Base-by-base conservation (phyloP, 2,113 vertebrate genomes). In the Struthidea cinerea region DNA sequence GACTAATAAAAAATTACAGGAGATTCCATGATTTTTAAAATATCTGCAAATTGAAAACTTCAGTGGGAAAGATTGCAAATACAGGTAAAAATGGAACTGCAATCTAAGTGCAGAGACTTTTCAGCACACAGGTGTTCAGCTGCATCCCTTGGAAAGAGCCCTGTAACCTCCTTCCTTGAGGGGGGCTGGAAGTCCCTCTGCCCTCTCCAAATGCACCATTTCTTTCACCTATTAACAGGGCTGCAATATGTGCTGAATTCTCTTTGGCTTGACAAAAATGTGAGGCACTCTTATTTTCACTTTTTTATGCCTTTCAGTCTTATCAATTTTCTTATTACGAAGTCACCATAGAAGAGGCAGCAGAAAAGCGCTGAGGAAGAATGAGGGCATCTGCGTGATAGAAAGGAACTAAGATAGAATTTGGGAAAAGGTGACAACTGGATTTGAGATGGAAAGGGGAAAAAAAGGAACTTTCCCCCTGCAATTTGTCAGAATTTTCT, bases 181-280 rank as follows among this genome's bases (percentile, higher is more conserved):
- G 3, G 8, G 13, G 2, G 1, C 4, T 23, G 19, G 4, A 20
- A 76, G 4, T 22, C 17, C 6, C 6, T 53, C 7, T 26, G 18
- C 8, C n/a, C 9, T 28, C 23, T 49, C 16, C 20, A 73, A 23
- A 23, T 21, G 7, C 4, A 64, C 14, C 13, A 13, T 8, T 76
- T 60, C 27, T 73, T 77, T 87, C 4, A 2, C 6, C 11, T 65
- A 2, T 23, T 56, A 50, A 4, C 17, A 76, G 7, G 16, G 16
- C 24, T 90, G 44, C 26, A 33, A 10, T 35, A 17, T 19, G 9
- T 24, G 12, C 37, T 74, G 23, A 10, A 12, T 57, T 4, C 15
- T 73, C 32, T 76, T 84, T 9, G 3, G 3, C 37, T 41, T 39
- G 16, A 68, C 15, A 41, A 46, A 84, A 65, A 68, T n/a, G 3